Conservation (phyloP, 30 jellyfish, hydroid and myxozoan genomes). For the Pseudorhiza aurosa region DNA sequence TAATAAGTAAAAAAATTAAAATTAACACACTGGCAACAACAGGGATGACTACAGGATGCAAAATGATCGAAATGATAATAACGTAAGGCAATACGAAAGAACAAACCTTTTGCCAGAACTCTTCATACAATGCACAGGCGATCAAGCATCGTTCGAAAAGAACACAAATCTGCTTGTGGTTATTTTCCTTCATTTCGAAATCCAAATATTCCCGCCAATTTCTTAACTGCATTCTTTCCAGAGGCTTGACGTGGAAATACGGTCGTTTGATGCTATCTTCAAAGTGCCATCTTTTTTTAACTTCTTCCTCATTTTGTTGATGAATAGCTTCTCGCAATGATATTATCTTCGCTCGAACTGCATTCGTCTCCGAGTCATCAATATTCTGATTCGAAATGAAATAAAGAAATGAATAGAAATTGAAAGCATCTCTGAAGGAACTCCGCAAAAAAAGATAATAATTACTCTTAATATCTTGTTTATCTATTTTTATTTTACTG, state of each 20-base stretch:
- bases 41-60: too few species aligned
- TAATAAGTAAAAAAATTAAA: too few species aligned
- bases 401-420: too few species aligned
- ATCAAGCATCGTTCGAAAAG: constrained; percentile 94
- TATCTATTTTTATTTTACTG: too few species aligned
- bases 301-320: constrained; percentile 76
- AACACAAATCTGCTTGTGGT: constrained; percentile 59
- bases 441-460: too few species aligned
- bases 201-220: constrained; percentile 96
- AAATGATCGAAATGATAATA: too few species aligned
- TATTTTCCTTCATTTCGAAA: constrained; percentile 65
- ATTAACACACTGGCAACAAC: too few species aligned
- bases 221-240: constrained; percentile 85
- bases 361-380: constrained; percentile 38
- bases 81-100: too few species aligned
- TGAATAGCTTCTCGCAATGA: constrained; percentile 60
- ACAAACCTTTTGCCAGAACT: constrained; percentile 95
- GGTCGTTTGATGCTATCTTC: constrained; percentile 97
- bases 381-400: not conserved
- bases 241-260: constrained; percentile 93
- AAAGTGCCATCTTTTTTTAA: constrained; percentile 82
- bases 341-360: constrained; percentile 65
- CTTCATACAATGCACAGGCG: constrained; percentile 97
- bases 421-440: too few species aligned
- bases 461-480: too few species aligned